A percentile compares a stretch with the other conserved stretches of the same genome.
phyloP scores from a whole-genome alignment of 2,888 invertebrate species.

The Julus scandinavius region DNA sequence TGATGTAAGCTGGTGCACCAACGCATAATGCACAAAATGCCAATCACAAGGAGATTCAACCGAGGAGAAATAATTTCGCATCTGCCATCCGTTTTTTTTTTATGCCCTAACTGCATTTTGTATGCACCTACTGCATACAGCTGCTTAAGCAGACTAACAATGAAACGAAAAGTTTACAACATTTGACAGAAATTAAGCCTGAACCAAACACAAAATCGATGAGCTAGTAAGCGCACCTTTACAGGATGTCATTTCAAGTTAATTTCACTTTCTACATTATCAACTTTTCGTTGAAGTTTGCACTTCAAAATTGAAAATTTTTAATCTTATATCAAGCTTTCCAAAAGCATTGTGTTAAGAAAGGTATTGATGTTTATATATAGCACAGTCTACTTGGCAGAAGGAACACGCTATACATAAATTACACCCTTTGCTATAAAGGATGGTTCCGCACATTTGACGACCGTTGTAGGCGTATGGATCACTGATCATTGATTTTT shows the following conservation, averaged over 20 bases:
- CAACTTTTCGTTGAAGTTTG: not conserved
- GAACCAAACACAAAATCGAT: not conserved
- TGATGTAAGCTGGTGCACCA: conserved; percentile 24
- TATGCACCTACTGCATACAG: not conserved
- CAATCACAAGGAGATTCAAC: conserved; percentile 1
- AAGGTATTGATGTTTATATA: not conserved
- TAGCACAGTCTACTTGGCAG: not conserved
- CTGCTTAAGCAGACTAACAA: not conserved
- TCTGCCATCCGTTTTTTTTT: not conserved
- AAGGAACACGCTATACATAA: not conserved
- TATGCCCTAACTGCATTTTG: not conserved
- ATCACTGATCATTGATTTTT: conserved; percentile 40
- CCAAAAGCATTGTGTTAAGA: not conserved
- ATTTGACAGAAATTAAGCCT: conserved; percentile 10
- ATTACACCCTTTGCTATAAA: not conserved
- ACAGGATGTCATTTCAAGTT: too few relatives aligned
- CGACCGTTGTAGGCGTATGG: conserved; percentile 27
- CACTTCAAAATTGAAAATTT: not conserved
- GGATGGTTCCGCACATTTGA: conserved; percentile 31
- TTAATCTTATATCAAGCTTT: not conserved
- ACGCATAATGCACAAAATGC: not conserved
- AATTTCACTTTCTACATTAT: too few relatives aligned
- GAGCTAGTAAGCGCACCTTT: not conserved
- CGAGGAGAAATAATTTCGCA: not conserved
- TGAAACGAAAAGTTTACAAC: not conserved